A percentile compares a stretch with the other conserved stretches of the same genome.
These are phyloP conservation scores for Synanthedon tipuliformis DNA, from an alignment of 2,888 invertebrate species.

Conservation along the genomic window DNA sequence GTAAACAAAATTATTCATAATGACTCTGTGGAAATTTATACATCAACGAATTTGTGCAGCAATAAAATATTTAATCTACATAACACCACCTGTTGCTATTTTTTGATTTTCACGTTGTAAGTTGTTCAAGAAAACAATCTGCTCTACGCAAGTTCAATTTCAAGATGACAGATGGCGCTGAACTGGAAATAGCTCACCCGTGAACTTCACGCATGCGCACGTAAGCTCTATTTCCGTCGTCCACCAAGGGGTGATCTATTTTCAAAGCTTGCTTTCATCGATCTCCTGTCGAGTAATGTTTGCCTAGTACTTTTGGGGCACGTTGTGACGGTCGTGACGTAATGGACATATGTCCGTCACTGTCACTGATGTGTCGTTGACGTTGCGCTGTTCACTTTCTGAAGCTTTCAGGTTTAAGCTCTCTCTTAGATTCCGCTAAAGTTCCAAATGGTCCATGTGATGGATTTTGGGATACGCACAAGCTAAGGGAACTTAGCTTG, in stretches of 20 bases:
- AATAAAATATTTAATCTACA: too few species aligned
- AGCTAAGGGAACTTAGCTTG: too few species aligned
- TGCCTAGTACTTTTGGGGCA: conserved; percentile 52
- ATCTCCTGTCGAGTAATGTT: conserved; percentile 32
- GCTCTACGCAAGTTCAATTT: not conserved
- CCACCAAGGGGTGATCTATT: conserved; percentile 52
- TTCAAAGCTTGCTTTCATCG: conserved; percentile 32
- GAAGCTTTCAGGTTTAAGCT: too few species aligned
- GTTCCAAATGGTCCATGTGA: too few species aligned
- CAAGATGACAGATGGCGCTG: conserved; percentile 14
- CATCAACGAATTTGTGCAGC: too few species aligned
- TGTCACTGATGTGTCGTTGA: conserved; percentile 24
- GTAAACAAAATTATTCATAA: too few species aligned
- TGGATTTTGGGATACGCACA: too few species aligned
- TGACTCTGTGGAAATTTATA: too few species aligned
- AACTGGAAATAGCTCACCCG: conserved; percentile 18
- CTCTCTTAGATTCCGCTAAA: too few species aligned
- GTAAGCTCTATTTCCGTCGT: conserved; percentile 35
- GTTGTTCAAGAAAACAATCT: too few species aligned
- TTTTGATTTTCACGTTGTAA: too few species aligned
- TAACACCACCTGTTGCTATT: too few species aligned
- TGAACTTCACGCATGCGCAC: conserved; percentile 14
- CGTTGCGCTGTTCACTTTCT: not conserved
- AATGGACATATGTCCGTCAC: conserved; percentile 54
- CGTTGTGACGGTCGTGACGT: conserved; percentile 60